A percentile compares a stretch with the other conserved stretches of the same genome.
These are phyloP conservation scores for Sturmia bella DNA, from an alignment of 2,888 invertebrate genomes.

Conservation along the genomic window DNA sequence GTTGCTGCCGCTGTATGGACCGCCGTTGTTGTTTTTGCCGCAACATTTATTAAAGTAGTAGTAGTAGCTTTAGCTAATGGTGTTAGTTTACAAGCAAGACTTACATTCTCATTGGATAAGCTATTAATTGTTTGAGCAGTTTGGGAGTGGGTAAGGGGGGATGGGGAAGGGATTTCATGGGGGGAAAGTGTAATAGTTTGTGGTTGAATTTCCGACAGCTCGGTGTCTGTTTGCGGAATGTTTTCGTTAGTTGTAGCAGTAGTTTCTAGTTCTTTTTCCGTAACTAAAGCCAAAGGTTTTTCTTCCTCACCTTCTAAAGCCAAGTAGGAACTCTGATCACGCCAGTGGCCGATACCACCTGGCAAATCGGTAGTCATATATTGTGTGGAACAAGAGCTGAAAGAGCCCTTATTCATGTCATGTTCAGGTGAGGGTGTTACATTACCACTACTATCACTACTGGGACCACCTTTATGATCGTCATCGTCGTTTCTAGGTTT, in stretches of 20 bases:
- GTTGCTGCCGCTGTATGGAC: slow-evolving; percentile 73
- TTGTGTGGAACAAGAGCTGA: slow-evolving; percentile 83
- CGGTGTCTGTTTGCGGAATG: slow-evolving; percentile 52
- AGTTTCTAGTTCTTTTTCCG: slow-evolving; percentile 35
- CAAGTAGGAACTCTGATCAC: slow-evolving; percentile 90
- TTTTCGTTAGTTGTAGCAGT: slow-evolving; percentile 67
- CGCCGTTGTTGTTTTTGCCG: slow-evolving; percentile 74
- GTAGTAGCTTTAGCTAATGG: slow-evolving; percentile 79
- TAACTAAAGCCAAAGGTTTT: slow-evolving; percentile 24
- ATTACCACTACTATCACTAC: slow-evolving; percentile 84
- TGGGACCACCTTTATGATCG: slow-evolving; percentile 84
- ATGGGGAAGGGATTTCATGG: slow-evolving; percentile 19
- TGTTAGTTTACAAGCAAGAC: slow-evolving; percentile 79
- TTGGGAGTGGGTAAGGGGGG: slow-evolving; percentile 44
- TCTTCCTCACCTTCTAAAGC: slow-evolving; percentile 82
- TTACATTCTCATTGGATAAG: slow-evolving; percentile 69
- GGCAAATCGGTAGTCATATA: slow-evolving; percentile 89
- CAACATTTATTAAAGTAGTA: slow-evolving; percentile 75
- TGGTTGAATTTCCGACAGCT: slow-evolving; percentile 60
- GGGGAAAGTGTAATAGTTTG: slow-evolving; percentile 17
- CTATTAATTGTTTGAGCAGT: slow-evolving; percentile 40
- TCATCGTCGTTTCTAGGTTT: slow-evolving; percentile 73
- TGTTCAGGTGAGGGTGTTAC: slow-evolving; percentile 77
- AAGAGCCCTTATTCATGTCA: slow-evolving; percentile 71
- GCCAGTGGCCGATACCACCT: slow-evolving; percentile 91